Base-by-base conservation (phyloP, 2,797 vertebrate species). In the Falco berigora region DNA sequence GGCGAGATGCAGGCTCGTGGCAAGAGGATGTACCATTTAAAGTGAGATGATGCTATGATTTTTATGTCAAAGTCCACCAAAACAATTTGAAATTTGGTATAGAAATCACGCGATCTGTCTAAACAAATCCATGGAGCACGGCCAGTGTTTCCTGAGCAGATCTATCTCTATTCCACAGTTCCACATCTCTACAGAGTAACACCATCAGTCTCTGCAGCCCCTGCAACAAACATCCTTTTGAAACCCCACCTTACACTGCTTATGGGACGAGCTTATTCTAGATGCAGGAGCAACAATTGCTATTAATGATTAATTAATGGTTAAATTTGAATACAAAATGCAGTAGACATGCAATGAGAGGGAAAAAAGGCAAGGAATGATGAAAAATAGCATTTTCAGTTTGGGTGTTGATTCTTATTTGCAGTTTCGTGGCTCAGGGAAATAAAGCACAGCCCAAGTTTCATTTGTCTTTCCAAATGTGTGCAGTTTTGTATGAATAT, bases 121-220 rank as follows among this genome's bases (percentile, higher is more conserved):
- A 38, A 46, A 63, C 4, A 36, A 47, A 53, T 1, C 14, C 17
- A 19, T 50, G 49, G 9, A 64, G 16, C 10, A 9, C 1, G 34
- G 12, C 17, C 47, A n/a, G 25, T 56, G 25, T 40, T 85, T 67
- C 28, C 72, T 86, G 90, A 86, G n/a, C 12, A 74, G 24, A 36
- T 49, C 52, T 49, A 28, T 16, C 5, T 12, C 7, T 19, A 5
- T 8, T 21, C 20, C 12, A 64, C 7, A 23, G 7, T 27, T 20
- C n/a, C 0, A 0, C 49, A 23, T 52, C 76, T 58, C 30, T 56
- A 2, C 3, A 27, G 27, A 74, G 12, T 44, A 56, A 28, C 20
- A 22, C 8, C 14, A 15, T 30, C 16, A 11, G 46, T 44, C 23
- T 44, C 36, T 67, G 27, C 24, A 63, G 22, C 56, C 56, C 4